A percentile compares a stretch with the other conserved stretches of the same genome.
Evolutionary conservation across 2,113 vertebrate genomes (phyloP).

Genomic region (Oryzias javanicus): DNA sequence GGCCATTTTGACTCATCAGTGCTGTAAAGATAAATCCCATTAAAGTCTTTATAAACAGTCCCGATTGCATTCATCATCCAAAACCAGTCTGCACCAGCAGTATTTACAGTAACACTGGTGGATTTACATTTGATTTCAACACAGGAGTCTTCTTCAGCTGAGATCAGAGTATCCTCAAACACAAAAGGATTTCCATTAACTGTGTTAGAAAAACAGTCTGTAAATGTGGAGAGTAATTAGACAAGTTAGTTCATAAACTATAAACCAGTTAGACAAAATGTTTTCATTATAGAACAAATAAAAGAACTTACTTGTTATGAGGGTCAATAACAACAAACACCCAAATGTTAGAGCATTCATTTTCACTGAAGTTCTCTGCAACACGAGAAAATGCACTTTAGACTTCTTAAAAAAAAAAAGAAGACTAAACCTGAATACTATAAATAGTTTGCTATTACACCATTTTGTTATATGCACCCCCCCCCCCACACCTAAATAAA

Average conservation of each 20-base stretch:
- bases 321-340: constrained; percentile 29
- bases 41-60: rapidly evolving
- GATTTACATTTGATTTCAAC: constrained; percentile 45
- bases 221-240: not conserved
- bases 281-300: not conserved
- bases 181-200: rapidly evolving
- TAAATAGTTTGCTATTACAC: too few species aligned
- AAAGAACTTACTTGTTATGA: constrained; percentile 29
- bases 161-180: too few species aligned
- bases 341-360: too few species aligned
- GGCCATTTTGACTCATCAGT: too few species aligned
- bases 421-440: too few species aligned
- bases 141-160: too few species aligned
- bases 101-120: rapidly evolving
- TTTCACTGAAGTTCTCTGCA: constrained; percentile 18
- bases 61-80: constrained; percentile 62
- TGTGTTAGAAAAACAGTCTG: not conserved
- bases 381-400: not conserved
- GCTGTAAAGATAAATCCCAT: constrained; percentile 44
- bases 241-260: too few species aligned
- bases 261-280: not conserved
- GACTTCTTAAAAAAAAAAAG: too few species aligned
- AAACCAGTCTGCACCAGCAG: rapidly evolving
- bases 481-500: too few species aligned
- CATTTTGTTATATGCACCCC: too few species aligned